Percentiles rank a stretch among this genome's conserved stretches.
Evolutionary conservation across 2,797 vertebrate genomes (phyloP).

Genomic region (Percopsis omiscomaycus): DNA sequence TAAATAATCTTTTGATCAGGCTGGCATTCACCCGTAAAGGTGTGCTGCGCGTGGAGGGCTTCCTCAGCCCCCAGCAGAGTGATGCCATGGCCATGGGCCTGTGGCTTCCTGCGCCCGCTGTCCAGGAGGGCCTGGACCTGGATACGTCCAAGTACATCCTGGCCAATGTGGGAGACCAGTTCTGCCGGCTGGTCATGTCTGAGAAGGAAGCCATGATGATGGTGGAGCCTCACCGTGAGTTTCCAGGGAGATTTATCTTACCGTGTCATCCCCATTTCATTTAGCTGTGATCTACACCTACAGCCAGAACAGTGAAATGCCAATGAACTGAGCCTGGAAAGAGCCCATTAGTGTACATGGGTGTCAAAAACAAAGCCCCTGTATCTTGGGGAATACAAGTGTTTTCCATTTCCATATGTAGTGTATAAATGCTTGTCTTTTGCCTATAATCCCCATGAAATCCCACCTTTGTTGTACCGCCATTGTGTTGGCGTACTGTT

Average conservation of each 20-base stretch:
- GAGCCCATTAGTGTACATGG: neutral
- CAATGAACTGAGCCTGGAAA: neutral
- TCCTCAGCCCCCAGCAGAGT: slow-evolving; percentile 96
- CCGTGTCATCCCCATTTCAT: neutral
- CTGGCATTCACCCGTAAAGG: slow-evolving; percentile 97
- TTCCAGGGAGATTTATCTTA: neutral
- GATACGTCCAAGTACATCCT: slow-evolving; percentile 99
- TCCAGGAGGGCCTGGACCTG: slow-evolving; percentile 92
- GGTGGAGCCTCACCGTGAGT: slow-evolving; percentile 98
- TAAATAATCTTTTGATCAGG: slow-evolving; percentile 64
- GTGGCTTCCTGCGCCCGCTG: slow-evolving; percentile 90
- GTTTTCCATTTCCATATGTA: too few relatives aligned
- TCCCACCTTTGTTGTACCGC: too few relatives aligned
- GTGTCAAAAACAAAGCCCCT: neutral
- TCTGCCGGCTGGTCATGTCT: slow-evolving; percentile 99
- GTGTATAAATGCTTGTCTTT: too few relatives aligned
- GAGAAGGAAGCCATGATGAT: slow-evolving; percentile 99
- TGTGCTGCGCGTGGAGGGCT: slow-evolving; percentile 94
- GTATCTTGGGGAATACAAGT: too few relatives aligned
- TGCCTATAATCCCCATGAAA: too few relatives aligned
- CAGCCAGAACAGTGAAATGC: neutral
- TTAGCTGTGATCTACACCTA: neutral
- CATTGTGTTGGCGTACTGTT: too few relatives aligned
- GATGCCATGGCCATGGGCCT: slow-evolving; percentile 96
- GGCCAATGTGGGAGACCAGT: slow-evolving; percentile 98